phyloP scores from a whole-genome alignment of 2,888 invertebrate genomes.

The Drosophila monieri region DNA sequence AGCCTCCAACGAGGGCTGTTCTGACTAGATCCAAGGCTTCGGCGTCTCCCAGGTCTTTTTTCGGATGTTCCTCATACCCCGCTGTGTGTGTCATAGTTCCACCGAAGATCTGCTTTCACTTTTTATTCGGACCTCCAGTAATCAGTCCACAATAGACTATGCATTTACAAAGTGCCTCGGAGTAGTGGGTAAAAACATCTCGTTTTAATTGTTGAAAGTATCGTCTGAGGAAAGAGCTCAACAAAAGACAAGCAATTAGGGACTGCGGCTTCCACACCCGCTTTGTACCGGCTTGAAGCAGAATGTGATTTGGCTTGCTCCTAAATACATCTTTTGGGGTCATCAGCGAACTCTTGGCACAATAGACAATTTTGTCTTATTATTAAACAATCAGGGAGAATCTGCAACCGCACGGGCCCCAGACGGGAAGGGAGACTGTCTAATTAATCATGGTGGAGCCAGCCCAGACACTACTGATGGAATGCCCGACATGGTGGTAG shows the following conservation, averaged over 20 bases:
- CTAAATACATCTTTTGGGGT: slow-evolving; percentile 54
- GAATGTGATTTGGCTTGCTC: slow-evolving; percentile 66
- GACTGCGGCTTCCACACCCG: slow-evolving; percentile 31
- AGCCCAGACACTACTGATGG: slow-evolving; percentile 35
- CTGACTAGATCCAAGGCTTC: not conserved
- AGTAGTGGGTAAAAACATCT: slow-evolving; percentile 43
- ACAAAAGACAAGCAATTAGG: slow-evolving; percentile 73
- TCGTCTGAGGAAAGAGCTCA: slow-evolving; percentile 6
- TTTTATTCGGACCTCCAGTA: slow-evolving; percentile 21
- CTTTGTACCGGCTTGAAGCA: slow-evolving; percentile 21
- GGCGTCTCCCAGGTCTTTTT: too few species aligned
- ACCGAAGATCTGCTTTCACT: slow-evolving; percentile 32
- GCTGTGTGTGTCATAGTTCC: not conserved
- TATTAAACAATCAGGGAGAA: slow-evolving; percentile 70
- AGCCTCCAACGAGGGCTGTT: not conserved
- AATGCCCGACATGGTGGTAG: slow-evolving; percentile 22
- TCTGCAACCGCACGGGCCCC: slow-evolving; percentile 15
- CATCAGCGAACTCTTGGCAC: slow-evolving; percentile 44
- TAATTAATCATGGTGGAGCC: slow-evolving; percentile 70
- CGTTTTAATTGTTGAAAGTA: slow-evolving; percentile 70
- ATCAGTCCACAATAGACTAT: slow-evolving; percentile 22
- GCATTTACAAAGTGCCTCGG: slow-evolving; percentile 36
- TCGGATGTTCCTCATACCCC: too few species aligned
- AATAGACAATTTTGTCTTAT: slow-evolving; percentile 68
- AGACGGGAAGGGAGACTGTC: slow-evolving; percentile 25